Evolutionary conservation across 2,113 vertebrate genomes (phyloP), one percentile per base, ranked within the genome.

Genomic region (Noturus placidus): DNA sequence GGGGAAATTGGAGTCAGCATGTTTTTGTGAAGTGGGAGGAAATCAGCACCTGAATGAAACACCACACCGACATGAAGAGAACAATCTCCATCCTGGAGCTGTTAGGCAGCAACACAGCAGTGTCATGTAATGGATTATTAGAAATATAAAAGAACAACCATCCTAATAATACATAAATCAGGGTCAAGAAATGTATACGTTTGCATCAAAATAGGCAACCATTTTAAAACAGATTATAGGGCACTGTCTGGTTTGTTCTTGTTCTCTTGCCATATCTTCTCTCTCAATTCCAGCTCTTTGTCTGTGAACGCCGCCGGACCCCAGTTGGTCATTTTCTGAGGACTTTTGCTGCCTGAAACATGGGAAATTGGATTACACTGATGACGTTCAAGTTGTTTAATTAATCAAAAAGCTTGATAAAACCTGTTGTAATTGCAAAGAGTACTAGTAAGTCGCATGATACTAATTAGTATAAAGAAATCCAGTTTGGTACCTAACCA

Each of bases 251-350:
- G 33, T 90, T 94, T 93, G 77, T 90, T 93, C 93, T 97, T 99
- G 82, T 92, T 96, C 72, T 95, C 96, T 90, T 98, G 97, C 98
- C 98, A 99, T 85, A 90, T 95, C 93, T 96, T 99, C 91, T 97
- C 91, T 84, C 97, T 94, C 89, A 97, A 92, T 79, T 93, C 94
- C 1, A 99, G 96, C 87, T 99, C 98, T 1, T 93, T 95, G 52
- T 97, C 94, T 14, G 97, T 97, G 91, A 99, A 97, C 0, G 98
- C 96, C 0, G 97, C 97, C 0, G 96, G 95, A 4, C 98, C 98
- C 98, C 98, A 99, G 94, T 99, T 97, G 69, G 97, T 99, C 92
- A 99, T 97, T 63, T 95, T 89, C 87, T 93, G 92, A 38, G 95
- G 94, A 15, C 94, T 96, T 93, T 97, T 98, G 25, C 94, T 93